Evolutionary conservation across 2,797 vertebrate species (phyloP), one percentile per base, ranked within the genome.

Genomic region (Holocentrus rufus): DNA sequence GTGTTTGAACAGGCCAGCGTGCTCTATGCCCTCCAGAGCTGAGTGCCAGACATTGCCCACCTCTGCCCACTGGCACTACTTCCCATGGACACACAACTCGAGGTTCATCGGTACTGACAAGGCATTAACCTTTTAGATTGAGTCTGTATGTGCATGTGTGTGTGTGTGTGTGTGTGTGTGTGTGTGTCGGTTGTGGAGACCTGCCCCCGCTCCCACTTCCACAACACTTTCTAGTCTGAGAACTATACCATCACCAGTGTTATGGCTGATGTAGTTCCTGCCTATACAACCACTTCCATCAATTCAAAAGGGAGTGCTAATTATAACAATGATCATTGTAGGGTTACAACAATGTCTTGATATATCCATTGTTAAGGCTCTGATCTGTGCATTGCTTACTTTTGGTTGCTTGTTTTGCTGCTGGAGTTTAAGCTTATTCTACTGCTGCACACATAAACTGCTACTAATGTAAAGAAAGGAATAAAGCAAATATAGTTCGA

Each of bases 1-100:
- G 78, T 92, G 92, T 93, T 93, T 91, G 69, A 77, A 92, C 85
- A 90, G 81, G 82, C 80, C 80, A 76, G 71, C 64, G 15, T 76
- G 82, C 75, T 82, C 84, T 69, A 65, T 85, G 79, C 72, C 82
- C 82, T 87, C 61, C 74, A 76, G 69, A 84, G 73, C 74, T 10
- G 68, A 84, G 83, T 77, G 82, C 84, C 87, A 87, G 83, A 89
- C 81, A 72, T 85, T 77, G 80, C 76, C 83, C 82, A 90, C 80
- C 55, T 57, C 70, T 81, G 72, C 63, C 15, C 74, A 84, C 9
- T 85, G 77, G 79, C 80, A 85, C 75, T 20, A 67, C 44, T 80
- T 87, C 82, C 67, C 58, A 87, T 13, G 3, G 68, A 67, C 56
- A 76, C 67, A 66, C 60, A 72, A 68, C 44, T 68, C 64, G 63